Base-by-base conservation (phyloP, 2,113 vertebrate genomes). In the Pyrgilauda ruficollis region DNA sequence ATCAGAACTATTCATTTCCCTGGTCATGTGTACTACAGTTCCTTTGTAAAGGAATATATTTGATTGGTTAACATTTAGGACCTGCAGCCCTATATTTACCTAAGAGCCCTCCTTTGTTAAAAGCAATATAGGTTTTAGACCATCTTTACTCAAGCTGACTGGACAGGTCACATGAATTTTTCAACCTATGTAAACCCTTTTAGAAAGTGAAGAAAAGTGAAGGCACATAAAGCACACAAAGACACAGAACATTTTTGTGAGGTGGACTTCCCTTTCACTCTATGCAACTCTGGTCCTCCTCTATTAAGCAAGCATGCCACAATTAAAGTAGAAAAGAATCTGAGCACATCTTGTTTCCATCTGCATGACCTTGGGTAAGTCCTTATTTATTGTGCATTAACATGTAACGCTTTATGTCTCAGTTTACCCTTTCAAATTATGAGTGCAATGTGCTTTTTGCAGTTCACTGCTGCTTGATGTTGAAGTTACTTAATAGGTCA, bases 361-460 rank as follows among this genome's bases (percentile, higher is more conserved):
- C 74, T 87, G 49, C 30, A 18, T 80, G 59, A 84, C 74, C 74
- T 76, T 69, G 41, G 28, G 16, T 39, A 64, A 66, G 59, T 72
- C 41, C 9, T 89, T 89, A 53, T 61, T 90, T 92, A 62, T 66
- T 94, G 59, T 87, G 59, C 49, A 82, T 93, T 93, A 87, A 68
- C 55, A 50, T 44, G 67, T 91, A 93, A 68, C 49, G 53, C 9
- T 75, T 89, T 49, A n/a, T 53, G 31, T 84, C 66, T 79, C 58
- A 31, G 37, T 79, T 95, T 94, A 84, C 37, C 69, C 58, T 84
- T 89, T 64, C 66, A 75, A 39, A 56, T 78, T 92, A 87, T 73
- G 74, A 85, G n/a, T 76, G 69, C 27, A 66, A 24, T 85, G 50
- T 76, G 81, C 66, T 89, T 94, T 88, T 88, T 76, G 55, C 41